Conservation (phyloP, 1,140 invertebrate genomes). For the Chymomyza costata region DNA sequence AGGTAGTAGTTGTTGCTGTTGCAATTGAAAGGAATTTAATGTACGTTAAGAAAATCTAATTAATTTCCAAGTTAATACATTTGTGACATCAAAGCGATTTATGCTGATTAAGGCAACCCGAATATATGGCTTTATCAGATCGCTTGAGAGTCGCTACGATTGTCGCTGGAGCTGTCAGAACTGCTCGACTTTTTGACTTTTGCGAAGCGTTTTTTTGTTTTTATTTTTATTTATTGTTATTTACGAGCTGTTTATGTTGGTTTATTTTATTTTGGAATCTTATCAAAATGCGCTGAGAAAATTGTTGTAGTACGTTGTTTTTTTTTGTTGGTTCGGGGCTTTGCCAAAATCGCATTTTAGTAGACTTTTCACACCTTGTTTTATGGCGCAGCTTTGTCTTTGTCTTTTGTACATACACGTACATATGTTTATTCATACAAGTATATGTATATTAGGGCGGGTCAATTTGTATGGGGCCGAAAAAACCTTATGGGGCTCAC, state of each 20-base stretch:
- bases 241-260: conserved; percentile 30
- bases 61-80: conserved; percentile 65
- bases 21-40: no score
- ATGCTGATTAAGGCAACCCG: conserved; percentile 50
- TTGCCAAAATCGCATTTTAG: conserved; percentile 62
- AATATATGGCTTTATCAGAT: no score
- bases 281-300: conserved; percentile 36
- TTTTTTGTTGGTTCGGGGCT: conserved; percentile 23
- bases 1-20: conserved; percentile 6
- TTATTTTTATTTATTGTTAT: conserved; percentile 54
- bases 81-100: conserved; percentile 65
- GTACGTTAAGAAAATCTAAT: conserved; percentile 53
- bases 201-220: conserved; percentile 10
- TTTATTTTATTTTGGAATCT: conserved; percentile 38
- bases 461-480: no score
- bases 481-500: no score
- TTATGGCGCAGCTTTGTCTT: conserved; percentile 15
- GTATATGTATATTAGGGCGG: no score
- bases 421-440: no score
- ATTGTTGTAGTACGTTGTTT: conserved; percentile 14
- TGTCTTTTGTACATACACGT: conserved; percentile 26
- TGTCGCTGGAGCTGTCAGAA: conserved; percentile 1
- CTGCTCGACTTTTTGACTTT: conserved; percentile 48
- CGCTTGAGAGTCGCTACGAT: no score
- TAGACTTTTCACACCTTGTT: conserved; percentile 60